These are phyloP conservation scores for Adineta ricciae DNA, from an alignment of 2,888 invertebrate genomes.

Conservation along the genomic window DNA sequence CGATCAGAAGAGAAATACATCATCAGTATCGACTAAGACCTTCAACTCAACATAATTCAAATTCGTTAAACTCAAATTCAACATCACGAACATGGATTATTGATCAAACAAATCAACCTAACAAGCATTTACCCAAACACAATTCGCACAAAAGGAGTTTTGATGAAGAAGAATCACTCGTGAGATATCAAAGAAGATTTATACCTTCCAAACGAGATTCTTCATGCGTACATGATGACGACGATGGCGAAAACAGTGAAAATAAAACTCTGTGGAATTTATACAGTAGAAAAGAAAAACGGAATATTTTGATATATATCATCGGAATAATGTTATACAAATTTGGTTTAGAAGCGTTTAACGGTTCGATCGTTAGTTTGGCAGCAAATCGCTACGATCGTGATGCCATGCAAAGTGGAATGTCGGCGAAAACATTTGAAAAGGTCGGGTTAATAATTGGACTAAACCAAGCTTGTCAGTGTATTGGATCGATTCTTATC, in stretches of 20 bases:
- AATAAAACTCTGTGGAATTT: not conserved
- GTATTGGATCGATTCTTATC: not conserved
- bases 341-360: constrained; percentile 3
- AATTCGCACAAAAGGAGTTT: no score
- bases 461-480: not conserved
- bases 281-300: not conserved
- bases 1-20: no score
- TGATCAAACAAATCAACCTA: no score
- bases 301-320: not conserved
- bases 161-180: no score
- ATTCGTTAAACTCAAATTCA: no score
- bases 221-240: no score
- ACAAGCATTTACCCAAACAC: no score
- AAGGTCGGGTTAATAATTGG: not conserved
- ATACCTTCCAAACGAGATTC: no score
- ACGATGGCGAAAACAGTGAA: not conserved
- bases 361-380: not conserved
- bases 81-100: no score
- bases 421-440: not conserved
- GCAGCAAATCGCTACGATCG: constrained; percentile 6
- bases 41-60: no score
- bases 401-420: not conserved
- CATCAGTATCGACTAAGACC: no score
- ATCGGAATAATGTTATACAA: not conserved
- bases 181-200: no score